phyloP scores from a whole-genome alignment of 2,888 invertebrate genomes.

The Eupithecia centaureata region DNA sequence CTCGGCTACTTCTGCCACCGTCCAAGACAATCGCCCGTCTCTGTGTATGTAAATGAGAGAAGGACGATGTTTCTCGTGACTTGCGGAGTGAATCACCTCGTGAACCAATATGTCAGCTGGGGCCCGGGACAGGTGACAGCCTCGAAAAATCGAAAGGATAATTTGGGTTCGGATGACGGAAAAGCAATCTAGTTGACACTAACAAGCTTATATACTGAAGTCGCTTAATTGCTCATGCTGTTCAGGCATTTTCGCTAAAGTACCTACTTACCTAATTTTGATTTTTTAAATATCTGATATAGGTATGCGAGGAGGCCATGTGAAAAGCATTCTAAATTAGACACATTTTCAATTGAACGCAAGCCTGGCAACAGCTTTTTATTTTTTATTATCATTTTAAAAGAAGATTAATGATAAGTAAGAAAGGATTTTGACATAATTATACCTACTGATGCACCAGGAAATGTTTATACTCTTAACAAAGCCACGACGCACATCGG shows the following conservation, averaged over 20 bases:
- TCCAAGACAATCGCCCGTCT: slow-evolving; percentile 23
- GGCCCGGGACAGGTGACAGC: slow-evolving; percentile 34
- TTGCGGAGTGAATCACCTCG: slow-evolving; percentile 36
- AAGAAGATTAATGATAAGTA: slow-evolving; percentile 3
- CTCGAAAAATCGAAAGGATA: slow-evolving; percentile 27
- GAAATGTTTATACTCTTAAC: slow-evolving; percentile 15
- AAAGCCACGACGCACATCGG: not conserved
- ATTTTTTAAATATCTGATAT: not conserved
- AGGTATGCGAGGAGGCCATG: not conserved
- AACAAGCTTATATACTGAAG: not conserved
- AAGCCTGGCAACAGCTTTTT: not conserved
- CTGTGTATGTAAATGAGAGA: slow-evolving; percentile 34
- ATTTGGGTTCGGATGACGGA: slow-evolving; percentile 2
- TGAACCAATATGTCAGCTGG: slow-evolving; percentile 33
- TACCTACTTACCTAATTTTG: not conserved
- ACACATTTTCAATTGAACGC: not conserved
- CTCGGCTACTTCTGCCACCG: slow-evolving; percentile 14
- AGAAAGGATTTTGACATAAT: slow-evolving; percentile 4
- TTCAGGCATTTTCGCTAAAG: not conserved
- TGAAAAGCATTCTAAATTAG: not conserved
- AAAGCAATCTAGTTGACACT: not conserved
- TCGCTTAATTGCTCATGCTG: not conserved
- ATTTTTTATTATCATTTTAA: not conserved
- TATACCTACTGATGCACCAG: slow-evolving; percentile 12
- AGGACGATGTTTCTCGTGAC: slow-evolving; percentile 35